Evolutionary conservation across 1,140 invertebrate species (phyloP), one percentile per base, ranked within the genome.

Genomic region (Andrena cerasifolii): DNA sequence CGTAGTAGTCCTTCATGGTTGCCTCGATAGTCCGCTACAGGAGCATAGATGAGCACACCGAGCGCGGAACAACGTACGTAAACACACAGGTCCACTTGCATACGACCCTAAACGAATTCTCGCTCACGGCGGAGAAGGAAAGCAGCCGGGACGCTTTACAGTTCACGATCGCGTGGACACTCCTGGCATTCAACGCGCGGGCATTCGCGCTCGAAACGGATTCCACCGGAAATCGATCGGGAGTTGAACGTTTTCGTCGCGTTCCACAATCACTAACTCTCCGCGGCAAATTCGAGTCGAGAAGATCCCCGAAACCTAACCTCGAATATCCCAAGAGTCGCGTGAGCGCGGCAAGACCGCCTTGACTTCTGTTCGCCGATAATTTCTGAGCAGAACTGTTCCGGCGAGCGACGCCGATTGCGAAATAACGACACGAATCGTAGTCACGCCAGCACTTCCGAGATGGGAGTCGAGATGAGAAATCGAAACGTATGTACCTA

Each of bases 1-100:
- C 73, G 73, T 68, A 68, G 73, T 68, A 68, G 31, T 76, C 73
- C 63, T 67, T 47, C 73, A 68, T 76, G 43, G 43, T 58, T 26
- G 6, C 36, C 31, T 45, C 16, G 49, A 56, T 21, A 61, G 51
- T 76, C 73, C 53, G 63, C 31, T 76, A 76, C 73, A 76, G 63
- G 43, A 68, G 28, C 73, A 76, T 74, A 66, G 72, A 54, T 49
- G 31, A 68, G 40, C 65, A 76, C 73, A 68, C 63, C 63, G 63
- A 43, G 36, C 73, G 54, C 53, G 73, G 47, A n/a, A 24, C 18
- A 76, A 76, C 65, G 63, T 59, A 40, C 45, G 53, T 58, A 68
- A 76, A 68, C 73, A 76, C 73, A 58, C 8, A 6, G 12, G 36
- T 56, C 33, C 73, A 68, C 73, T 68, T 43, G 24, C 73, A 43